These are phyloP conservation scores for Dromas ardeola DNA, from an alignment of 2,113 vertebrate genomes.

Conservation along the genomic window DNA sequence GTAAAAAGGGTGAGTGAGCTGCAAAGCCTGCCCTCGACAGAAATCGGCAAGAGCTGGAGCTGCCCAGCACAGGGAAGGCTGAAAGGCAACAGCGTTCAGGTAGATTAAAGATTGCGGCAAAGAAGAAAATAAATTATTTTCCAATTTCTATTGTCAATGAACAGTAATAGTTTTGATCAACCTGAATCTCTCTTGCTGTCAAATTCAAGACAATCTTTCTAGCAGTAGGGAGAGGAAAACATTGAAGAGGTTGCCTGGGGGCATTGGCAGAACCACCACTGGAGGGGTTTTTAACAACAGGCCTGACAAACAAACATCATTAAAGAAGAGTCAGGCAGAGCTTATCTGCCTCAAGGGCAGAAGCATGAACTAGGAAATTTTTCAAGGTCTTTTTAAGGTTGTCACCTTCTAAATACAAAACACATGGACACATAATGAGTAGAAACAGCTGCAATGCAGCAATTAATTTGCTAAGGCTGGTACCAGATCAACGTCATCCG, in stretches of 20 bases:
- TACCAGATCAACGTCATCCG: neutral
- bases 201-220: neutral
- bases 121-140: neutral
- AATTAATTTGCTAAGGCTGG: neutral
- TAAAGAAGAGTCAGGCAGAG: neutral
- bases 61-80: neutral
- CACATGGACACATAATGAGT: neutral
- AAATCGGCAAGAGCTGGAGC: neutral
- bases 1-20: neutral
- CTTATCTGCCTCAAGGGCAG: neutral
- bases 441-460: neutral
- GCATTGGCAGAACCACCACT: neutral
- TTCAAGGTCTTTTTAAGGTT: constrained; percentile 46
- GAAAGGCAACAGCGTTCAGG: neutral
- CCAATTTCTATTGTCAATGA: neutral
- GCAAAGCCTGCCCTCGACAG: neutral
- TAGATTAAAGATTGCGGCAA: neutral
- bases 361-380: neutral
- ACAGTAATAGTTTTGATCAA: neutral
- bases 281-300: neutral
- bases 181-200: neutral
- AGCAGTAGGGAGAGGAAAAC: neutral
- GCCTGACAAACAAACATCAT: neutral
- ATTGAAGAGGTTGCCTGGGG: neutral
- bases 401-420: neutral